Evolutionary conservation across 1,140 invertebrate species (phyloP).

Genomic region (Teleopsis dalmanni): DNA sequence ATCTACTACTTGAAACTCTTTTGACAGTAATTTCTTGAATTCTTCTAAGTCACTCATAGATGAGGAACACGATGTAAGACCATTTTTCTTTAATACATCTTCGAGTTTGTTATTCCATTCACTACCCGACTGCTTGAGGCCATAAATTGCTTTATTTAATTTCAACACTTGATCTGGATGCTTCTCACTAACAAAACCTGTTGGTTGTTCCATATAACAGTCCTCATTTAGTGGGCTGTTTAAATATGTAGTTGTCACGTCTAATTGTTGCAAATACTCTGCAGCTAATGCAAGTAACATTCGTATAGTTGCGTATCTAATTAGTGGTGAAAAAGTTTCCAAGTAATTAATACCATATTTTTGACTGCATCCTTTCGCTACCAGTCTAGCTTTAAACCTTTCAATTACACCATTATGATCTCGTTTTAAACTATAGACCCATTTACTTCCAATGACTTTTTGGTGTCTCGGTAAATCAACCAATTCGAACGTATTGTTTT

Average conservation of each 20-base stretch:
- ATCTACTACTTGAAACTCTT: slow-evolving; percentile 26
- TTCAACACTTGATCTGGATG: slow-evolving; percentile 1
- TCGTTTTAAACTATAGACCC: neutral
- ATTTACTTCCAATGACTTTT: slow-evolving; percentile 1
- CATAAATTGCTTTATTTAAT: slow-evolving; percentile 5
- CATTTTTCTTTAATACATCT: neutral
- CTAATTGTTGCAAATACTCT: slow-evolving; percentile 20
- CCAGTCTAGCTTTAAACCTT: slow-evolving; percentile 40
- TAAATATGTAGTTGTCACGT: slow-evolving; percentile 18
- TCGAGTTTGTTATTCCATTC: neutral
- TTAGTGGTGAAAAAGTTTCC: slow-evolving; percentile 40
- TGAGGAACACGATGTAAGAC: neutral
- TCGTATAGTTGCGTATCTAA: slow-evolving; percentile 33
- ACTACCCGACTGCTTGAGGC: neutral
- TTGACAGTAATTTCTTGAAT: slow-evolving; percentile 5
- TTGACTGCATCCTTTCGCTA: slow-evolving; percentile 40
- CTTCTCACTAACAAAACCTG: neutral
- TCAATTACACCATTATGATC: neutral
- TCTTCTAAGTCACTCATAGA: neutral
- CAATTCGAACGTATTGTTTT: slow-evolving; percentile 15
- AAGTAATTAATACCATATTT: slow-evolving; percentile 36
- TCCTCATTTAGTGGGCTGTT: slow-evolving; percentile 26
- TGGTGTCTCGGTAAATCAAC: slow-evolving; percentile 8
- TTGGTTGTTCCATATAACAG: slow-evolving; percentile 8
- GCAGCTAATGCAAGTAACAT: slow-evolving; percentile 25